Evolutionary conservation across 2,888 invertebrate species (phyloP), one percentile per base, ranked within the genome.

Genomic region (Periphyllus acericola): DNA sequence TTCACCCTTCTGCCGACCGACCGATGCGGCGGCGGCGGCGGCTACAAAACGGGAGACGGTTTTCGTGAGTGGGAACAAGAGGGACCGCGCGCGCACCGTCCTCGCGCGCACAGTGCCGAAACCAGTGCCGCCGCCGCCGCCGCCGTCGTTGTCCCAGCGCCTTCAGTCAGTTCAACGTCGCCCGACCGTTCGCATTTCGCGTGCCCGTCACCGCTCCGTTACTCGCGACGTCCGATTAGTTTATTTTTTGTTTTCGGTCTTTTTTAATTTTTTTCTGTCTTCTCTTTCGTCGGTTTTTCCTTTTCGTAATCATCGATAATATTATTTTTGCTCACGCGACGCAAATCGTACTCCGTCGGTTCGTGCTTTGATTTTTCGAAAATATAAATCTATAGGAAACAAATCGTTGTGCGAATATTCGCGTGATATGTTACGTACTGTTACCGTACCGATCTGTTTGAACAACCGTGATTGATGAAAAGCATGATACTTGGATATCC

Each of bases 401-500:
- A 60, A 25, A 60, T 72, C 72, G 19, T 34, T 72, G 32, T 72
- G 32, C 72, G 34, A 68, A n/a, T 4, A 34, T 8, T n/a, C 32
- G 34, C 34, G 34, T 34, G 32, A 72, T 32, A 72, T n/a, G 72
- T 5, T 32, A 72, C 68, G 6, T 11, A 60, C 60, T 60, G 60
- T 60, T 60, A 21, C 71, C 40, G 40, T 55, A n/a, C 9, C n/a
- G 55, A 21, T 25, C 34, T 36, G 36, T 74, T 25, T 25, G n/a
- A 52, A 86, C 74, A 36, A 72, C 79, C 29, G 86, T 55, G 79
- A 86, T 72, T 72, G 32, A 79, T 40, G 87, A 87, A 87, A 87
- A 87, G 87, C 40, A 87, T 87, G 87, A 87, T 87, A 87, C 87
- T 87, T 66, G 87, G 87, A 87, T 87, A 87, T 81, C 87, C 87